Base-by-base conservation (phyloP, 1,140 invertebrate genomes). In the Drosophila takahashii region DNA sequence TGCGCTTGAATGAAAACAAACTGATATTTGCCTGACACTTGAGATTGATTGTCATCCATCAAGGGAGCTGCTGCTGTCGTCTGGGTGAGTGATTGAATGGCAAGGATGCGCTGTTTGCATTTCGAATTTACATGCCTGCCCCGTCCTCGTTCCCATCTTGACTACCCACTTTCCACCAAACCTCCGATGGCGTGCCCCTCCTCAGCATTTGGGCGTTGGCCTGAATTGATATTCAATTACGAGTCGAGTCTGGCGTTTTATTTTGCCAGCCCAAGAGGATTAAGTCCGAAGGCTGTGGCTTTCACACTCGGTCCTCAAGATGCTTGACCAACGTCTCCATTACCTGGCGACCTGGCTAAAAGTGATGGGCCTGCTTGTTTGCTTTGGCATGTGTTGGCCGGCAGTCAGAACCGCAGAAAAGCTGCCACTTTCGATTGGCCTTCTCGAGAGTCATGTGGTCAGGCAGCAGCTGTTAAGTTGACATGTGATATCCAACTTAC, bases 31-130 rank as follows among this genome's bases (percentile, higher is more conserved):
- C 83, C 81, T 85, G 89, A 91, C 89, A 91, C 90, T 91, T 91
- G 81, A 91, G 84, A 91, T 91, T 91, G 89, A 91, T 91, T 91
- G 90, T 91, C 89, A 91, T 91, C 87, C 89, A 91, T 91, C 89
- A 91, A 76, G 72, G 50, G 67, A 79, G 77, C 64, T 75, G 77
- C 52, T 45, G 37, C 44, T 81, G 78, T 65, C 72, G 48, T 48
- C 47, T 41, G 56, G 27, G 27, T 71, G 79, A 84, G 73, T 89
- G 84, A 89, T 89, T 79, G 79, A 89, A 89, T 76, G 79, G 67
- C 77, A 79, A 84, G 84, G 79, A 84, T 87, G 56, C 47, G 66
- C 64, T 77, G 66, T 87, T 89, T 87, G 84, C 79, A 77, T 87
- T 89, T 89, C 66, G 54, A 79, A 87, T 89, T 87, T 83, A 77